phyloP scores from a whole-genome alignment of 1,140 invertebrate species.

The Drosophila parabipectinata region DNA sequence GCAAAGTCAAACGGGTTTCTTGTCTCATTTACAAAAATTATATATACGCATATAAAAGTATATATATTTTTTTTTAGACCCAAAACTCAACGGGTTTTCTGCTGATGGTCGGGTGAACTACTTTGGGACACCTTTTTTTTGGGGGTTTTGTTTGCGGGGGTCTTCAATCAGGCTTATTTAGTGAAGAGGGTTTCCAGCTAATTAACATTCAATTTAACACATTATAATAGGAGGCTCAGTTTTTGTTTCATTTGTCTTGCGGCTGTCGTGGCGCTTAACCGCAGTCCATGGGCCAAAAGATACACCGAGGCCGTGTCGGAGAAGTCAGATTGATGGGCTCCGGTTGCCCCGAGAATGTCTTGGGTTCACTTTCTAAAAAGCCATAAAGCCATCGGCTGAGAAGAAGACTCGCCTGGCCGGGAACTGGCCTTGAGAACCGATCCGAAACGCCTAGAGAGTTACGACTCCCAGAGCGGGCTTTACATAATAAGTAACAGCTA shows the following conservation, averaged over 20 bases:
- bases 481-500: constrained; percentile 64
- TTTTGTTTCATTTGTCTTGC: constrained; percentile 9
- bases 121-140: constrained; percentile 43
- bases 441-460: constrained; percentile 24
- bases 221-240: constrained; percentile 16
- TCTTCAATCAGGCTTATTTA: constrained; percentile 33
- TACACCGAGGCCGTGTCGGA: not conserved
- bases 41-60: constrained; percentile 1
- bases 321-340: constrained; percentile 25
- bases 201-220: constrained; percentile 59
- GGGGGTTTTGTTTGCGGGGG: constrained; percentile 6
- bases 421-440: constrained; percentile 57
- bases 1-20: constrained; percentile 63
- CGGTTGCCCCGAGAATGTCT: constrained; percentile 15
- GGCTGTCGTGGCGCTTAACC: not conserved
- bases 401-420: constrained; percentile 3
- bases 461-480: constrained; percentile 44
- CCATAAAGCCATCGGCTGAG: constrained; percentile 28
- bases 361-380: constrained; percentile 69
- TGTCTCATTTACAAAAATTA: constrained; percentile 69
- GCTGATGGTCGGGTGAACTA: constrained; percentile 38
- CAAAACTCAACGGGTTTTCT: constrained; percentile 42
- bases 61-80: not conserved
- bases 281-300: not conserved
- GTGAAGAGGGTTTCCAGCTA: constrained; percentile 11